These are phyloP conservation scores for Parotia lawesii DNA, from an alignment of 2,113 vertebrate genomes.

Conservation along the genomic window DNA sequence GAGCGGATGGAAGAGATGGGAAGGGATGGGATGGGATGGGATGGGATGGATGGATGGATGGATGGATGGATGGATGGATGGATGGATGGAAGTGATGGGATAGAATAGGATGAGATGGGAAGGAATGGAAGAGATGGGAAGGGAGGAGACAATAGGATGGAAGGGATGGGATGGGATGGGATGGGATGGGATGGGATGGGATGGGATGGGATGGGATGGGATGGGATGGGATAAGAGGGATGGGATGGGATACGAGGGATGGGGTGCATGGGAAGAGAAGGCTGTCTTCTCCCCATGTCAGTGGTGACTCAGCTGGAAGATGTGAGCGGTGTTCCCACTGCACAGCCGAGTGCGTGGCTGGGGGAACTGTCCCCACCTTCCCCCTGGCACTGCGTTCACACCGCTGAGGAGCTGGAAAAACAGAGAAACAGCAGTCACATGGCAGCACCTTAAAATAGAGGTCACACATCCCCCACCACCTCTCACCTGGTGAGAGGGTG, in stretches of 20 bases:
- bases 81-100: neutral
- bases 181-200: too few relatives aligned
- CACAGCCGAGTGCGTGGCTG: neutral
- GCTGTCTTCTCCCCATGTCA: rapidly evolving
- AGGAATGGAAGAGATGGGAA: too few relatives aligned
- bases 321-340: rapidly evolving
- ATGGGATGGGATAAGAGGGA: too few relatives aligned
- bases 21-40: too few relatives aligned
- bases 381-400: neutral
- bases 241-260: neutral
- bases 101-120: too few relatives aligned
- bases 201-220: too few relatives aligned
- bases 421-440: neutral
- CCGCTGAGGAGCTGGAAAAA: neutral
- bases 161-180: too few relatives aligned
- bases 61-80: too few relatives aligned
- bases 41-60: too few relatives aligned
- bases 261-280: neutral
- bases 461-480: neutral
- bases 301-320: neutral
- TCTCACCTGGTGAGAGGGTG: neutral
- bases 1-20: too few relatives aligned
- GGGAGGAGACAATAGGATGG: too few relatives aligned
- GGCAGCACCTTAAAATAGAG: conserved; percentile 28
- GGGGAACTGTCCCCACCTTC: neutral